Conservation (phyloP, 2,797 vertebrate genomes). For the Thripadectes ignobilis region DNA sequence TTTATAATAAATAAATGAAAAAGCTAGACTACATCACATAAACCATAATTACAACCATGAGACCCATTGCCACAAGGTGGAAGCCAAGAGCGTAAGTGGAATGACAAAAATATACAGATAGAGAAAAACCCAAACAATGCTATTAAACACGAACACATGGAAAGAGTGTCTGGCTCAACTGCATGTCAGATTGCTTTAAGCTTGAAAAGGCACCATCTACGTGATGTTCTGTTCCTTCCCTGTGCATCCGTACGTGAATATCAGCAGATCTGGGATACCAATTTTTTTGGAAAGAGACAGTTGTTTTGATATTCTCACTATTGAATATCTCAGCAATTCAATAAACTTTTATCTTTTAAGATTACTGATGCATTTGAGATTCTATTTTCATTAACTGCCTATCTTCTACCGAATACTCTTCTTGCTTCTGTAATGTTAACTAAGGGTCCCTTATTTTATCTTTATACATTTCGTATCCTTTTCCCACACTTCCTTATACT, state of each 20-base stretch:
- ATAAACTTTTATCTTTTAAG: neutral
- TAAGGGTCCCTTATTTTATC: neutral
- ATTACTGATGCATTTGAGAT: neutral
- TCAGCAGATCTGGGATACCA: neutral
- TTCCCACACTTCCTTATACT: neutral
- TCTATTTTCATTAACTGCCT: neutral
- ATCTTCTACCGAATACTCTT: neutral
- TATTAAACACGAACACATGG: neutral
- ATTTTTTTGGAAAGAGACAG: neutral
- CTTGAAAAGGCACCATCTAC: neutral
- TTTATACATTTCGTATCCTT: neutral
- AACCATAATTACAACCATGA: neutral
- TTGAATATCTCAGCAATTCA: neutral
- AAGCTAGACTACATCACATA: neutral
- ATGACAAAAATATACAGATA: slow-evolving; percentile 14
- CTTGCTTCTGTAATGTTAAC: neutral
- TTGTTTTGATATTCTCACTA: neutral
- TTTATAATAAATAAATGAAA: neutral
- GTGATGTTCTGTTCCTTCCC: neutral
- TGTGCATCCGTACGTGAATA: accelerated
- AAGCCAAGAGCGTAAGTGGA: neutral
- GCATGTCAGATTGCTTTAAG: neutral
- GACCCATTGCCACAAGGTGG: neutral
- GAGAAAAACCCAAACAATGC: neutral
- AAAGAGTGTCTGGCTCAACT: neutral